Evolutionary conservation across 2,797 vertebrate species (phyloP).

Genomic region (Alfaro cultratus): DNA sequence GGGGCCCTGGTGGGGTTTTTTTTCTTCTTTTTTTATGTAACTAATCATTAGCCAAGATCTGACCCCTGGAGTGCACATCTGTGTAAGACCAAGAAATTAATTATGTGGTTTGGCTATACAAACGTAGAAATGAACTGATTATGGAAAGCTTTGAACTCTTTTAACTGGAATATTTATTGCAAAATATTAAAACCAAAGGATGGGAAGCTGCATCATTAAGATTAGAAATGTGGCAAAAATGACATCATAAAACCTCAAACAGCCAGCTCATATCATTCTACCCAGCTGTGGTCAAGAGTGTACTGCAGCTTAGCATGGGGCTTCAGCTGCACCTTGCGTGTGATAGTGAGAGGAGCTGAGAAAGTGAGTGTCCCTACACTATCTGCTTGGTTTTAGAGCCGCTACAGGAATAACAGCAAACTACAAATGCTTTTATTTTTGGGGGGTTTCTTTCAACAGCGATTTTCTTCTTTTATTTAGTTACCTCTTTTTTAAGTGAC

Average conservation of each 20-base stretch:
- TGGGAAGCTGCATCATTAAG: background rate
- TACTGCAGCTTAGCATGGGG: background rate
- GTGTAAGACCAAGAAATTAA: constrained; percentile 33
- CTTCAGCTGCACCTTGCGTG: background rate
- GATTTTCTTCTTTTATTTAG: background rate
- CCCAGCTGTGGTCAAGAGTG: background rate
- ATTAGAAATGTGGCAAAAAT: background rate
- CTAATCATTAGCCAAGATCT: constrained; percentile 60
- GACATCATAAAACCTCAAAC: background rate
- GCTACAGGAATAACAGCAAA: background rate
- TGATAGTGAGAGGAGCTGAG: background rate
- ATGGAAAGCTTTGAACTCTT: background rate
- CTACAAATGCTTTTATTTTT: background rate
- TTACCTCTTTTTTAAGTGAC: background rate
- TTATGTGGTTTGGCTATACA: constrained; percentile 13
- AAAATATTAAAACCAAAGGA: background rate
- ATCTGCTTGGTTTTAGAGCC: background rate
- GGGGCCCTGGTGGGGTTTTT: background rate
- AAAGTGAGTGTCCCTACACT: background rate
- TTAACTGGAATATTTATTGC: background rate
- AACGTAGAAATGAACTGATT: background rate
- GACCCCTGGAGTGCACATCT: constrained; percentile 63
- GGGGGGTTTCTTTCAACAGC: background rate
- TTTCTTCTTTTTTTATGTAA: constrained; percentile 24
- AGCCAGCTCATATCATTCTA: background rate